Evolutionary conservation across 1,140 invertebrate species (phyloP).

Genomic region (Calliphora vicina): DNA sequence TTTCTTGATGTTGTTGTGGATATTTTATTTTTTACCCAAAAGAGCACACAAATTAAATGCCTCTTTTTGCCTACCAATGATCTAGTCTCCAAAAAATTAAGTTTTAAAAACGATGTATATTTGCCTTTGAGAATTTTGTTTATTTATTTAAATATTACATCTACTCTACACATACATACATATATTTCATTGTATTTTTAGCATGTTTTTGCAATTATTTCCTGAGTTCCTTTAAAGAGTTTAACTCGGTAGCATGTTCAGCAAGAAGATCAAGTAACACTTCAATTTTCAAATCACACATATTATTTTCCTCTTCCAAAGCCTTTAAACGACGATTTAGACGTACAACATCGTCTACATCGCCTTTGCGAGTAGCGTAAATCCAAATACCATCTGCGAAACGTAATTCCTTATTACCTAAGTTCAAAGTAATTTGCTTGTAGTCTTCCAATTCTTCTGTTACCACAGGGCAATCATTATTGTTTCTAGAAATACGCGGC

Average conservation of each 20-base stretch:
- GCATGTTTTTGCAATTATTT: no score
- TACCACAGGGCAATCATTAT: conserved; percentile 51
- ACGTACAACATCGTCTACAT: conserved; percentile 54
- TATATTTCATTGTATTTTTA: no score
- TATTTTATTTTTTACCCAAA: no score
- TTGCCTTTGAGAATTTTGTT: no score
- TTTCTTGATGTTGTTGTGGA: no score
- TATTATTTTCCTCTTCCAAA: conserved; percentile 60
- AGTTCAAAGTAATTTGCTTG: conserved; percentile 51
- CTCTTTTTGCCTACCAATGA: no score
- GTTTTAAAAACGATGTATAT: no score
- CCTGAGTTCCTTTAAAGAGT: conserved; percentile 44
- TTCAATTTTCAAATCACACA: conserved; percentile 59
- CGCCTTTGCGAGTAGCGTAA: conserved; percentile 51
- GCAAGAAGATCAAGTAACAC: conserved; percentile 58
- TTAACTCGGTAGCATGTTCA: conserved; percentile 57
- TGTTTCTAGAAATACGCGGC: conserved; percentile 49
- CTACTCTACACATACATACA: no score
- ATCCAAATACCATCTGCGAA: conserved; percentile 62
- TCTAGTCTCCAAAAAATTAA: no score
- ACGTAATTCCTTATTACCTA: conserved; percentile 58
- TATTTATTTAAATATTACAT: no score
- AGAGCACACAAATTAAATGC: no score
- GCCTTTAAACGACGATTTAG: conserved; percentile 53
- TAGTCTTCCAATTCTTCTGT: conserved; percentile 57